phyloP scores from a whole-genome alignment of 2,797 vertebrate genomes.

The Chrysocyon brachyurus region DNA sequence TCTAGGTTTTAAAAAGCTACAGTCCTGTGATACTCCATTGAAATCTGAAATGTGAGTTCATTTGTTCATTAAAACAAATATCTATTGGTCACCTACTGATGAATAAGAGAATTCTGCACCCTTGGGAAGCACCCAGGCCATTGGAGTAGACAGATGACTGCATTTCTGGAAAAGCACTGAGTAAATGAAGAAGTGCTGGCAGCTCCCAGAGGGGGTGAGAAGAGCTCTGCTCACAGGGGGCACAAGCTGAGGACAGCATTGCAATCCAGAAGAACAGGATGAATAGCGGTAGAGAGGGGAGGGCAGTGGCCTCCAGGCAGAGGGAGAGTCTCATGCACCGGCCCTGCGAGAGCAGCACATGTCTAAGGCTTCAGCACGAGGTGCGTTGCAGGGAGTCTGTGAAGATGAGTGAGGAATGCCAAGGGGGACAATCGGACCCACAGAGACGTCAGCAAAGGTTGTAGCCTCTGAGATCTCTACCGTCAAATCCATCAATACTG shows the following conservation, averaged over 20 bases:
- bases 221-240: background rate
- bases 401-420: background rate
- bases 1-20: background rate
- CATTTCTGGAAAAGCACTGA: slow-evolving; percentile 11
- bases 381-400: background rate
- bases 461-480: background rate
- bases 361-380: rapidly evolving
- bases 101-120: background rate
- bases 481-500: background rate
- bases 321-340: background rate
- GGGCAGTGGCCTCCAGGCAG: background rate
- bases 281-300: background rate
- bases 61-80: background rate
- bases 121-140: background rate
- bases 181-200: background rate
- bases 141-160: background rate
- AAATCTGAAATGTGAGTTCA: slow-evolving; percentile 24
- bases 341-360: too few relatives aligned
- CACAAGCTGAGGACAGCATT: background rate
- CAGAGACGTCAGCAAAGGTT: background rate
- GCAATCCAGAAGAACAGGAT: background rate
- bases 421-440: background rate
- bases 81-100: background rate
- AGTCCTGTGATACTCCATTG: background rate
- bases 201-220: background rate